phyloP scores from a whole-genome alignment of 2,113 vertebrate genomes.

The Panthera uncia region DNA sequence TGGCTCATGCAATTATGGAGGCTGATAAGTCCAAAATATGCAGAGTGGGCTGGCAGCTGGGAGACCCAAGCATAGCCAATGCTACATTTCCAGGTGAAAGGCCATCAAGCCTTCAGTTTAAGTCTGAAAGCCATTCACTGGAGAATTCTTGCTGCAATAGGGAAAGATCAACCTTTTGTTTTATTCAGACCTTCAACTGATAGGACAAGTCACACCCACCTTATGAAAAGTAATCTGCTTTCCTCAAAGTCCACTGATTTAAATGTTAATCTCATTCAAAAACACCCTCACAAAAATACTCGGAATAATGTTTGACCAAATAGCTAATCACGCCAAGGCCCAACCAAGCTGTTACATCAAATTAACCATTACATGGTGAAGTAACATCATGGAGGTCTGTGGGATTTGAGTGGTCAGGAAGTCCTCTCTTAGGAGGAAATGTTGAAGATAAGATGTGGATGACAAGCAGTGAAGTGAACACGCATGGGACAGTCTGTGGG shows the following conservation, averaged over 20 bases:
- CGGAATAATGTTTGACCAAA: not conserved
- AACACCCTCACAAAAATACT: not conserved
- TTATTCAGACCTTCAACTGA: not conserved
- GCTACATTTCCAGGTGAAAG: not conserved
- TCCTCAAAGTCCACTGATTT: not conserved
- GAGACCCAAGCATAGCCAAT: not conserved
- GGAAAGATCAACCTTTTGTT: not conserved
- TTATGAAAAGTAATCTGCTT: not conserved
- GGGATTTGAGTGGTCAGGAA: not conserved
- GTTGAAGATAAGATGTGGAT: not conserved
- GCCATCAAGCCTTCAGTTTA: not conserved
- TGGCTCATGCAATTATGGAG: not conserved
- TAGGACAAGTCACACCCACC: rapidly evolving
- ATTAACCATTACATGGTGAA: not conserved
- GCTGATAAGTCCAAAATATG: not conserved
- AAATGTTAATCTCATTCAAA: not conserved
- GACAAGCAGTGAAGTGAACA: not conserved
- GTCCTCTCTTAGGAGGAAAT: not conserved
- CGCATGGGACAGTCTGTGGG: not conserved
- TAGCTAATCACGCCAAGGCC: not conserved
- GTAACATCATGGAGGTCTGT: not conserved
- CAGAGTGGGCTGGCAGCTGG: not conserved
- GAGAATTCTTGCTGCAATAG: not conserved
- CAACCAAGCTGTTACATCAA: not conserved
- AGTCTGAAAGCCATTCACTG: not conserved